These are phyloP conservation scores for Burhinus bistriatus DNA, from an alignment of 2,113 vertebrate species.

Conservation along the genomic window DNA sequence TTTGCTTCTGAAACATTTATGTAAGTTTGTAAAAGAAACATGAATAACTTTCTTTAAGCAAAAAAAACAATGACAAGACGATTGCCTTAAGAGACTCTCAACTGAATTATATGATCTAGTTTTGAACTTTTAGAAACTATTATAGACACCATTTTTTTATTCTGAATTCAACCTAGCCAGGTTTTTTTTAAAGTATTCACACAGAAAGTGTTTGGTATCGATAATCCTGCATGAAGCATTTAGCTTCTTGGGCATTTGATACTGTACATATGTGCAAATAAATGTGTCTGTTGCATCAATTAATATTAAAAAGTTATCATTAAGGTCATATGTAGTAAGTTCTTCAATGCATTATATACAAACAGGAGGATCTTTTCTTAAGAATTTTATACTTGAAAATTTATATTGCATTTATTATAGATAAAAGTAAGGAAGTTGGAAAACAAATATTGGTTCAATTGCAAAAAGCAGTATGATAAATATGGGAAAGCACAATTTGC, in stretches of 20 bases:
- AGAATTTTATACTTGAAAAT: background rate
- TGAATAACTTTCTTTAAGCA: background rate
- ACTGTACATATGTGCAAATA: background rate
- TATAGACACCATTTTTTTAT: background rate
- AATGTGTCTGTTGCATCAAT: background rate
- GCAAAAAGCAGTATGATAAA: background rate
- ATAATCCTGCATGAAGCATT: background rate
- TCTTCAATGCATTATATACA: background rate
- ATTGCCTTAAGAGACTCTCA: background rate
- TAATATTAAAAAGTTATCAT: background rate
- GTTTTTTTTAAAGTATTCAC: background rate
- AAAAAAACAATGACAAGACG: background rate
- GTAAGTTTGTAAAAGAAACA: background rate
- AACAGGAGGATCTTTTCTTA: background rate
- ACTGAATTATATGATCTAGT: background rate
- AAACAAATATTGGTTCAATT: background rate
- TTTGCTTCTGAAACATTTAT: background rate
- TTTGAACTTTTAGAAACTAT: background rate
- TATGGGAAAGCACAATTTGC: background rate
- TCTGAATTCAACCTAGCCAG: background rate
- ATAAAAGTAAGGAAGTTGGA: background rate
- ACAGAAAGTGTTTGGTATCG: background rate
- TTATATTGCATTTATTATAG: background rate
- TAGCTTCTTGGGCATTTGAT: background rate
- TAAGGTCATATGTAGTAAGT: background rate